Conservation (phyloP, 2,888 invertebrate species). For the Agriotes lineatus region DNA sequence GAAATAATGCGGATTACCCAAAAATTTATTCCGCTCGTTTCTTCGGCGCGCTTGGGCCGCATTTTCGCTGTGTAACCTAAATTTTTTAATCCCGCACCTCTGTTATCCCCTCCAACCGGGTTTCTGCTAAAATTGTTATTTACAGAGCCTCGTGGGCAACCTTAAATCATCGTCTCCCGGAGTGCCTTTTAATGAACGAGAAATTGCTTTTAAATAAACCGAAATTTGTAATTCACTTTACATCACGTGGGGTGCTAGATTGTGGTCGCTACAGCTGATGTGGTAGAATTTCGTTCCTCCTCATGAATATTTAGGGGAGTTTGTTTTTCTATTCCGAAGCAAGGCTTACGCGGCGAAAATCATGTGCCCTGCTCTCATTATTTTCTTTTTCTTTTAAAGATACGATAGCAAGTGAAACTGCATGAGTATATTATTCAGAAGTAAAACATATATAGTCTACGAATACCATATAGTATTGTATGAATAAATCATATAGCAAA, state of each 20-base stretch:
- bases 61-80: neutral
- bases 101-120: neutral
- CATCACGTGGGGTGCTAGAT: conserved; percentile 4
- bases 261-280: conserved; percentile 10
- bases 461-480: too few species aligned
- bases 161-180: neutral
- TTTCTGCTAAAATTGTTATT: neutral
- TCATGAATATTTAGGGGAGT: conserved; percentile 25
- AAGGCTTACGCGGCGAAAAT: neutral
- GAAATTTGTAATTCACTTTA: conserved; percentile 23
- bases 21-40: neutral
- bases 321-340: conserved; percentile 2
- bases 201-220: conserved; percentile 19
- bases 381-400: neutral
- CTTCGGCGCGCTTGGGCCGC: neutral
- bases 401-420: too few species aligned
- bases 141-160: neutral
- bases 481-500: too few species aligned
- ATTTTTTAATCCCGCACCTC: neutral
- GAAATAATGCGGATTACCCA: conserved; percentile 1
- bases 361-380: neutral
- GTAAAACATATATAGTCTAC: too few species aligned
- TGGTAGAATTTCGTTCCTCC: conserved; percentile 7
- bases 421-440: too few species aligned
- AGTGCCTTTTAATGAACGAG: conserved; percentile 6